A percentile compares a stretch with the other conserved stretches of the same genome.
These are phyloP conservation scores for Thunnus maccoyii DNA, from an alignment of 2,113 vertebrate species.

Conservation along the genomic window DNA sequence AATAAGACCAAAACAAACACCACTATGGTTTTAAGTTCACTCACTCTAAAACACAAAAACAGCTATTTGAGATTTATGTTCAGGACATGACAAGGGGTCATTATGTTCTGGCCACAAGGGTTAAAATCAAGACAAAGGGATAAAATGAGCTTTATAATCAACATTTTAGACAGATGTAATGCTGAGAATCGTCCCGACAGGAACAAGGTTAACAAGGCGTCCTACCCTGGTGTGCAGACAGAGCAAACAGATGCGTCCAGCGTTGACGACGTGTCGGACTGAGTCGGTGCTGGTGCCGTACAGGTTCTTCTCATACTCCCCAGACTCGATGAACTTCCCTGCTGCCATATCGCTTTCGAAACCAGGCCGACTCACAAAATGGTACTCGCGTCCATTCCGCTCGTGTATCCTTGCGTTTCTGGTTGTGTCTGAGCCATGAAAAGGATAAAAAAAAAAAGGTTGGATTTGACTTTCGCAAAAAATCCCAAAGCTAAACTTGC, in stretches of 20 bases:
- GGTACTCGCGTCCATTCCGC: slow-evolving; percentile 93
- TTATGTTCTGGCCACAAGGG: slow-evolving; percentile 7
- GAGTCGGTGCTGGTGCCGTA: slow-evolving; percentile 97
- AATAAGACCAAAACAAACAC: neutral
- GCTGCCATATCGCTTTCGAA: slow-evolving; percentile 91
- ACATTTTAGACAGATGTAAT: slow-evolving; percentile 5
- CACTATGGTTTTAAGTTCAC: too few species aligned
- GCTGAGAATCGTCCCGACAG: neutral
- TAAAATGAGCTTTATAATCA: slow-evolving; percentile 1
- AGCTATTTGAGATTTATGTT: slow-evolving; percentile 13
- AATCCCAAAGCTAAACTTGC: too few species aligned
- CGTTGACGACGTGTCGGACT: slow-evolving; percentile 92
- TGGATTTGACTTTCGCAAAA: neutral
- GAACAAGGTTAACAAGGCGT: neutral
- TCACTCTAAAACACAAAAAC: too few species aligned
- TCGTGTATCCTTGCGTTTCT: slow-evolving; percentile 90
- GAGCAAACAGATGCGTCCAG: slow-evolving; percentile 94
- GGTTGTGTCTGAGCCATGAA: slow-evolving; percentile 89
- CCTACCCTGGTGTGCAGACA: slow-evolving; percentile 94
- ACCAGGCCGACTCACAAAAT: slow-evolving; percentile 90
- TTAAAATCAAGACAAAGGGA: neutral
- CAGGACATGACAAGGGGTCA: slow-evolving; percentile 7
- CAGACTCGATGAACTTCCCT: slow-evolving; percentile 94
- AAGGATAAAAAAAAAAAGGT: neutral
- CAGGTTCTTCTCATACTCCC: slow-evolving; percentile 95